Evolutionary conservation across 2,797 vertebrate species (phyloP).

Genomic region (Eremophila alpestris): DNA sequence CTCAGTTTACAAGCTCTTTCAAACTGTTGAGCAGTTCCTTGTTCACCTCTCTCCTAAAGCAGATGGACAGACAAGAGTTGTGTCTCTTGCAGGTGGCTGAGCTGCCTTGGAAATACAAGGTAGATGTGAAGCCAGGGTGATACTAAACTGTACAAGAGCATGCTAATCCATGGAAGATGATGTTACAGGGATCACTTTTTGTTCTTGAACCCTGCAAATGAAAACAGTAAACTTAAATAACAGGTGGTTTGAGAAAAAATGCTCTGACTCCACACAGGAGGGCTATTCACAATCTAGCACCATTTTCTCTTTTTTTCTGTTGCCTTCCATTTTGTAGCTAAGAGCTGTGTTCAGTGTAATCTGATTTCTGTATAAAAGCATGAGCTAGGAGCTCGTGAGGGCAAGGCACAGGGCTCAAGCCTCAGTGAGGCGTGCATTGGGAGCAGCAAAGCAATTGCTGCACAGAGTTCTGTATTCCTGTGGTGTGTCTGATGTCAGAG

Average conservation of each 20-base stretch:
- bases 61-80: neutral
- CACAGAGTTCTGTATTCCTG: neutral
- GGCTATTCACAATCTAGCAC: neutral
- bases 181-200: neutral
- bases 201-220: neutral
- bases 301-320: neutral
- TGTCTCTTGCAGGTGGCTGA: neutral
- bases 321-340: neutral
- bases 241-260: neutral
- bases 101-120: neutral
- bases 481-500: neutral
- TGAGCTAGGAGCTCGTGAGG: neutral
- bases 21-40: neutral
- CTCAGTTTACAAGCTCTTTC: neutral
- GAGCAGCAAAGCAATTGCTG: neutral
- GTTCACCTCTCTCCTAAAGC: neutral
- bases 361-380: neutral
- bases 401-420: neutral
- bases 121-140: neutral
- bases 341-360: neutral
- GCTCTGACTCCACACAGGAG: neutral
- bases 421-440: neutral
- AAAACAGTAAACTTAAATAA: neutral
- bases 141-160: neutral
- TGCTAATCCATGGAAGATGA: neutral